Conservation (phyloP, 2,888 invertebrate genomes). For the Muscina levida region DNA sequence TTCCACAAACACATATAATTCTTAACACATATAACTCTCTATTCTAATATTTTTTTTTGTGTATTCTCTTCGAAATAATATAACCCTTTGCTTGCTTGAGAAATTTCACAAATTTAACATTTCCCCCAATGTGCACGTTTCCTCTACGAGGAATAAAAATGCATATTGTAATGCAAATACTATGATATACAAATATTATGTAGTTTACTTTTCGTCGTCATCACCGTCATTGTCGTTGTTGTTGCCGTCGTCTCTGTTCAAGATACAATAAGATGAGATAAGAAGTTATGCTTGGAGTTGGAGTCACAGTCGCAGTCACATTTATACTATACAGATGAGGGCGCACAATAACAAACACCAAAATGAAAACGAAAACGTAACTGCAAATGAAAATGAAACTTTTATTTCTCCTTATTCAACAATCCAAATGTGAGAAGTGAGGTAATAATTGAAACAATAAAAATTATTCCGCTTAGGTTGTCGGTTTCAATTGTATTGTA, state of each 20-base stretch:
- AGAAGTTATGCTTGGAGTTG: constrained; percentile 7
- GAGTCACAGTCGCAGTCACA: neutral
- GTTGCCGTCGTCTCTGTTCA: neutral
- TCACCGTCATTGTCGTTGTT: neutral
- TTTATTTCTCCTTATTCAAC: neutral
- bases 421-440: neutral
- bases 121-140: too few species aligned
- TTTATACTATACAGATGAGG: neutral
- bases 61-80: too few species aligned
- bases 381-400: constrained; percentile 5
- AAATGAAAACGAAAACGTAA: constrained; percentile 1
- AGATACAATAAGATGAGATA: constrained; percentile 25
- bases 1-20: too few species aligned
- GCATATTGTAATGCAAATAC: neutral
- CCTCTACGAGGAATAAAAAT: too few species aligned
- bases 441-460: constrained; percentile 19
- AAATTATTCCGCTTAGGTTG: neutral
- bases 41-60: too few species aligned
- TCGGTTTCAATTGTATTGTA: constrained; percentile 29
- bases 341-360: neutral
- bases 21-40: too few species aligned
- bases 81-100: too few species aligned
- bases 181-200: constrained; percentile 10
- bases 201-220: constrained; percentile 1
- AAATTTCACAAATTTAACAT: too few species aligned